Evolutionary conservation across 92 coral and sea anemone species (phyloP).

Genomic region (Anthopleura xanthogrammica): DNA sequence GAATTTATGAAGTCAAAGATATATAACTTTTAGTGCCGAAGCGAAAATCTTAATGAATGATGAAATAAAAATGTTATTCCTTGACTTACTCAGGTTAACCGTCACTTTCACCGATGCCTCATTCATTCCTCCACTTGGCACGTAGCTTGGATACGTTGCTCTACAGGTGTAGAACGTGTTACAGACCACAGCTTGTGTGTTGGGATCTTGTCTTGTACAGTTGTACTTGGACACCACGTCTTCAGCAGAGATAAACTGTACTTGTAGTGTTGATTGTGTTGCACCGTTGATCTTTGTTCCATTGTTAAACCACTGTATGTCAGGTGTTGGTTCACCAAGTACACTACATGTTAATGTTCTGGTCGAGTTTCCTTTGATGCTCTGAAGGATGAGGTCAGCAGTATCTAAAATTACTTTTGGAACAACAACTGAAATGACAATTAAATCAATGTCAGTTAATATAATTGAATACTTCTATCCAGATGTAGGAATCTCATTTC

Average conservation of each 20-base stretch:
- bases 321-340: constrained; percentile 24
- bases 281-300: constrained; percentile 15
- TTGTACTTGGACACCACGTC: constrained; percentile 21
- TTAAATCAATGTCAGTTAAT: too few species aligned
- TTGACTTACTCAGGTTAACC: neutral
- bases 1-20: too few species aligned
- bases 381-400: neutral
- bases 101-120: neutral
- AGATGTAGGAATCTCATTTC: too few species aligned
- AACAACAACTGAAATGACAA: constrained; percentile 1
- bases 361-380: constrained; percentile 2
- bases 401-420: neutral
- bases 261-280: constrained; percentile 6
- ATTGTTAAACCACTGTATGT: constrained; percentile 14
- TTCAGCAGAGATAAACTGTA: constrained; percentile 25
- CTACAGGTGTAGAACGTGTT: neutral
- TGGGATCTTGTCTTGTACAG: constrained; percentile 24
- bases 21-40: too few species aligned
- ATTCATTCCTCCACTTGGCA: constrained; percentile 3
- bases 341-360: constrained; percentile 12
- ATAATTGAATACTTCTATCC: too few species aligned
- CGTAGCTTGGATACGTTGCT: too few species aligned
- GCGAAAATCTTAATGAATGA: too few species aligned
- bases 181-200: constrained; percentile 19
- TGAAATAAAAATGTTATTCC: too few species aligned